phyloP scores from a whole-genome alignment of 1,140 invertebrate genomes.

The Anastrepha ludens region DNA sequence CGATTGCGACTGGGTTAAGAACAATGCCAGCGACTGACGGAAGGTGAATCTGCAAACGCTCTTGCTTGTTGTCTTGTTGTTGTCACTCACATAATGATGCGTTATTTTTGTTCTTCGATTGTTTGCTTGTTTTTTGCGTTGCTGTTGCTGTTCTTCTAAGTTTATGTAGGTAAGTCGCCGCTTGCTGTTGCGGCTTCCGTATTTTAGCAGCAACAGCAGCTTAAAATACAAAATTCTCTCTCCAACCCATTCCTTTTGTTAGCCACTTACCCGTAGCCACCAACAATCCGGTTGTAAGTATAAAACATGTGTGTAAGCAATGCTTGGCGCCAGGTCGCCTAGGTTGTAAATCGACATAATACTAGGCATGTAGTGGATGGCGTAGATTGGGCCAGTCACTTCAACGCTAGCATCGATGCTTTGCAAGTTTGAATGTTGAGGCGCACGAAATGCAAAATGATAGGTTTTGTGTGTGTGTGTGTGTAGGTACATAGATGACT shows the following conservation, averaged over 20 bases:
- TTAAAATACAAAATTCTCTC: conserved; percentile 30
- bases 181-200: conserved; percentile 3
- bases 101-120: conserved; percentile 10
- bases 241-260: neutral
- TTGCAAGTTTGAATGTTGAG: neutral
- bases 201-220: neutral
- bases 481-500: conserved; percentile 6
- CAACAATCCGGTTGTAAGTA: too few relatives aligned
- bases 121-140: conserved; percentile 3
- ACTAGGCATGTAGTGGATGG: too few relatives aligned
- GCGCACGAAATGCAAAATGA: neutral
- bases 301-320: neutral
- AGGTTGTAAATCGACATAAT: neutral
- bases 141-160: too few relatives aligned
- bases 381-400: too few relatives aligned
- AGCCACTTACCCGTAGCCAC: neutral
- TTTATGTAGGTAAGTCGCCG: neutral
- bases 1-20: neutral
- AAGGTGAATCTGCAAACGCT: neutral
- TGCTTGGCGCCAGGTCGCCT: neutral
- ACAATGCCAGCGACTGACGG: neutral
- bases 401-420: too few relatives aligned
- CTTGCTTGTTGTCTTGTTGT: neutral
- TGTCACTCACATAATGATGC: neutral
- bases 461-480: neutral